phyloP scores from a whole-genome alignment of 92 coral and sea anemone genomes.

The Meandrina meandrites region DNA sequence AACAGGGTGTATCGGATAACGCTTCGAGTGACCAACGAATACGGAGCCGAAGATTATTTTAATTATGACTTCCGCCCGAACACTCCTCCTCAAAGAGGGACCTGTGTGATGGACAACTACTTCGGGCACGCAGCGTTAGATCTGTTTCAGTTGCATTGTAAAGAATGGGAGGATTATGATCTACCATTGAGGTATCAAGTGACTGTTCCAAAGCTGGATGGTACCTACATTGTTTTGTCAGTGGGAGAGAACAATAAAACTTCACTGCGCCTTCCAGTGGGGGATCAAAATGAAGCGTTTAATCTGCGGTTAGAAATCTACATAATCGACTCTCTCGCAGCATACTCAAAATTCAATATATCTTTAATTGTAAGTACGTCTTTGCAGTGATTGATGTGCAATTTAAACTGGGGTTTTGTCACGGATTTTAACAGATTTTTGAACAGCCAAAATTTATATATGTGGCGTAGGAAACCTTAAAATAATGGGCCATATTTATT shows the following conservation, averaged over 20 bases:
- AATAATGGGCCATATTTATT: no score
- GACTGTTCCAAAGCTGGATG: conserved; percentile 36
- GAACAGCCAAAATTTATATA: no score
- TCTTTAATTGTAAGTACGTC: conserved; percentile 39
- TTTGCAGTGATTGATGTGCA: background rate
- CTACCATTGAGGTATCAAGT: conserved; percentile 47
- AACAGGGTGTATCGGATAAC: background rate
- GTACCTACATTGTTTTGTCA: conserved; percentile 33
- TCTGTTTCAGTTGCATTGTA: conserved; percentile 36
- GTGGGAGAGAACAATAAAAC: conserved; percentile 11
- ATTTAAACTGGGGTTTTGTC: no score
- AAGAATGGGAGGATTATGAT: conserved; percentile 51
- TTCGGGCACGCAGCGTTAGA: conserved; percentile 45
- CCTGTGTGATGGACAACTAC: conserved; percentile 30
- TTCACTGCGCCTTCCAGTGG: conserved; percentile 50
- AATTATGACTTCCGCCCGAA: conserved; percentile 35
- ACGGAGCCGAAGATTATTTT: background rate
- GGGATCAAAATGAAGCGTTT: conserved; percentile 25
- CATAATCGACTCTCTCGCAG: conserved; percentile 37
- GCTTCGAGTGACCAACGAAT: background rate
- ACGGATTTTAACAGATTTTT: no score
- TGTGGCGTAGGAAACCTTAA: no score
- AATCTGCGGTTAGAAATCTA: conserved; percentile 9
- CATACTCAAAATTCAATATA: conserved; percentile 14
- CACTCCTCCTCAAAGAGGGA: conserved; percentile 49